Evolutionary conservation across 2,113 vertebrate species (phyloP), one percentile per base, ranked within the genome.

Genomic region (Pagrus major): DNA sequence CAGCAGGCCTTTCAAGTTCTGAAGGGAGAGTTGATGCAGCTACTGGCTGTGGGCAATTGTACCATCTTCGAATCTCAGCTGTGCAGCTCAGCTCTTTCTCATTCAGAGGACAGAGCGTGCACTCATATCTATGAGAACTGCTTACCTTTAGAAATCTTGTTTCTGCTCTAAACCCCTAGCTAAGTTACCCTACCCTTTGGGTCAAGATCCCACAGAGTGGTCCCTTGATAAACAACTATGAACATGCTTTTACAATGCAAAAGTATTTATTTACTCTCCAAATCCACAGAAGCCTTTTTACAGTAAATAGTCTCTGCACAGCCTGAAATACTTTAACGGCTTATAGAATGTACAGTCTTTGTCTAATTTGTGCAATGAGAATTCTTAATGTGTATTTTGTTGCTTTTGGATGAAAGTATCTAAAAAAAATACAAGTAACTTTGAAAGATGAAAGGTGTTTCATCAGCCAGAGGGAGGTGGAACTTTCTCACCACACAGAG

Each of bases 1-100:
- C 90, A 89, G 86, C 88, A 87, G 88, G 87, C 79, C 82, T 91
- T 86, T 90, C 74, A 88, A 80, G 49, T 85, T 87, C 56, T 79
- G 71, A 89, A 88, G 83, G 71, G 63, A 88, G 84, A 82, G 79
- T 72, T 70, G 85, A 84, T 89, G 81, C 74, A 84, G 90, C 74
- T 61, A 74, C 85, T 86, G 67, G 88, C 88, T 89, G 75, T 76
- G 70, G 91, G 84, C 84, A 80, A 78, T 73, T 82, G 87, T 65
- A 58, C 49, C 55, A 49, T 83, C 88, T 86, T 80, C 9, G 63
- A 83, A 81, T 84, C 63, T 81, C 51, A 64, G 71, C 84, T 67
- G 68, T 6, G 15, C 63, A 69, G 74, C 63, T 35, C 44, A 70
- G n/a, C 49, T 81, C 64, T 71, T 88, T 83, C 71, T 11, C 70